Percentiles rank a stretch among this genome's conserved stretches.
Conservation (phyloP, 2,888 invertebrate species). For the Dysmachus trigonus region DNA sequence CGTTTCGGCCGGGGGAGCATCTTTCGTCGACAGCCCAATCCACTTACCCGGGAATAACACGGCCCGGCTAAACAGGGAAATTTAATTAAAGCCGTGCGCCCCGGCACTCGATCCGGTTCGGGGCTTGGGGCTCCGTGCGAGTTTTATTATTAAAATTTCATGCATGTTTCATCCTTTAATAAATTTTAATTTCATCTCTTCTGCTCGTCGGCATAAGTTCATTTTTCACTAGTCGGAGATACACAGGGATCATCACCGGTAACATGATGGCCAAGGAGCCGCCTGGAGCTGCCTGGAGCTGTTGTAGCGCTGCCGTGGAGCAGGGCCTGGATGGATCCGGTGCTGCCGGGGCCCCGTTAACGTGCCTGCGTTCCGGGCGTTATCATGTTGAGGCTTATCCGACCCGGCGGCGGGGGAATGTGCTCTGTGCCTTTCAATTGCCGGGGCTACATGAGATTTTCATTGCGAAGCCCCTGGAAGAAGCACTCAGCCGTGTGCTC, state of each 20-base stretch:
- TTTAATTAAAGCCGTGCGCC: constrained; percentile 47
- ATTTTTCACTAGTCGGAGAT: constrained; percentile 33
- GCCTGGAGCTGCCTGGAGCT: too few species aligned
- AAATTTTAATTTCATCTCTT: constrained; percentile 50
- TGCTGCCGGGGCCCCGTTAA: background rate
- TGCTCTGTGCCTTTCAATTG: constrained; percentile 31
- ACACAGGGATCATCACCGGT: constrained; percentile 39
- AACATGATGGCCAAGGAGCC: background rate
- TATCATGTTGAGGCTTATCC: constrained; percentile 31
- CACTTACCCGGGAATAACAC: constrained; percentile 31
- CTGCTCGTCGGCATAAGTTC: constrained; percentile 35
- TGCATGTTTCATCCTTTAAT: constrained; percentile 51
- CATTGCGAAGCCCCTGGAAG: constrained; percentile 15
- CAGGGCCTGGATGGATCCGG: background rate
- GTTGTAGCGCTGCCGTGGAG: background rate
- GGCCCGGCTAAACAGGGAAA: constrained; percentile 46
- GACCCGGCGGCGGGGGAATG: constrained; percentile 24
- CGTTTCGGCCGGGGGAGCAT: background rate
- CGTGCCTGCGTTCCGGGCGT: background rate
- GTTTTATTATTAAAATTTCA: constrained; percentile 50
- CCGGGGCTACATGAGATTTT: constrained; percentile 42
- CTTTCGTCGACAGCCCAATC: background rate
- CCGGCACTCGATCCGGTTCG: constrained; percentile 45
- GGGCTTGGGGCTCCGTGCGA: constrained; percentile 32
- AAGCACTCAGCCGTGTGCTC: constrained; percentile 3